Evolutionary conservation across 23 tunicate genomes (phyloP).

Genomic region (Halocynthia aurantium): DNA sequence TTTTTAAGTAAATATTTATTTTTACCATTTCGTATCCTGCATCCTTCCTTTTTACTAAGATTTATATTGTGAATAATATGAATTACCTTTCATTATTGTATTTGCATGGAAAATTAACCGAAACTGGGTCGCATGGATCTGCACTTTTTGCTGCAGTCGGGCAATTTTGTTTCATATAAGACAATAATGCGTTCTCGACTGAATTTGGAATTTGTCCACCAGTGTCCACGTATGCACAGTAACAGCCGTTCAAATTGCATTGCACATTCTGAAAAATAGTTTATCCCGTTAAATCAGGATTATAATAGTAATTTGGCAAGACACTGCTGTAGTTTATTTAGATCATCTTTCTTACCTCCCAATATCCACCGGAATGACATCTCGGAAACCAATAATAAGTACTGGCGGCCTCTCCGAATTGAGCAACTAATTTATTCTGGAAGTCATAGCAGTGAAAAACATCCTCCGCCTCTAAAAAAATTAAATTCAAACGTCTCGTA

Average conservation of each 20-base stretch:
- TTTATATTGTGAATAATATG: neutral
- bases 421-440: neutral
- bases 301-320: neutral
- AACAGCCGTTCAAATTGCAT: constrained; percentile 12
- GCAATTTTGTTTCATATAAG: constrained; percentile 18
- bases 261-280: constrained; percentile 17
- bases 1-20: too few relatives aligned
- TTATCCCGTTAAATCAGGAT: too few relatives aligned
- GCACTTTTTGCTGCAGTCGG: constrained; percentile 1
- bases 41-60: too few relatives aligned
- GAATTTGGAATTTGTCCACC: constrained; percentile 12
- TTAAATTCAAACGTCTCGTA: too few relatives aligned
- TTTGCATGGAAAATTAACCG: constrained; percentile 16
- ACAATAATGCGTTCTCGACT: neutral
- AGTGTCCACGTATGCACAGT: constrained; percentile 18
- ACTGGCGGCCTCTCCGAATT: constrained; percentile 3
- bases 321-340: neutral
- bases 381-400: constrained; percentile 19
- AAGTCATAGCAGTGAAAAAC: constrained; percentile 5
- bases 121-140: neutral
- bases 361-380: constrained; percentile 27
- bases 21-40: too few relatives aligned
- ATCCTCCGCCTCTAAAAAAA: neutral
- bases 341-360: neutral
- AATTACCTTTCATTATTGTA: neutral